These are phyloP conservation scores for Corynorhinus townsendii DNA, from an alignment of 2,113 vertebrate genomes.

Conservation along the genomic window DNA sequence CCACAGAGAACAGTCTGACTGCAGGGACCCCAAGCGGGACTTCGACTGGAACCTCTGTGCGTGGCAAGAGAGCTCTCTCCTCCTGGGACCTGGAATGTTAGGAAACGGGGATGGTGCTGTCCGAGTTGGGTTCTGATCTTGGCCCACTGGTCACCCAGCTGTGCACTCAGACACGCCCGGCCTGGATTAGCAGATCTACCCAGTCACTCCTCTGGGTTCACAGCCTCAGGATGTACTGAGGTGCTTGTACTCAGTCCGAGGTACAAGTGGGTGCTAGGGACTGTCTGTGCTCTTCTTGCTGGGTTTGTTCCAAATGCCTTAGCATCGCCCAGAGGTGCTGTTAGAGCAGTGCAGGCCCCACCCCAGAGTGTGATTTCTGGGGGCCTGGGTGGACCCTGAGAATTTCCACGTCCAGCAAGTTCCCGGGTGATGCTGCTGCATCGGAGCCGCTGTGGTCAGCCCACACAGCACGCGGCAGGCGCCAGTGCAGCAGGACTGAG, in stretches of 20 bases:
- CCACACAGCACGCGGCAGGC: fast-evolving
- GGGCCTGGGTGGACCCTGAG: not conserved
- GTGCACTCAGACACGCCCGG: fast-evolving
- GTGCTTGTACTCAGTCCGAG: not conserved
- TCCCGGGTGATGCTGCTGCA: not conserved
- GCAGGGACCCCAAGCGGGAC: fast-evolving
- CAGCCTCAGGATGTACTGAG: fast-evolving
- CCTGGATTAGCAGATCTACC: too few relatives aligned
- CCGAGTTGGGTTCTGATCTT: not conserved
- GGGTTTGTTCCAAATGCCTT: fast-evolving
- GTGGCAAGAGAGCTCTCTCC: not conserved
- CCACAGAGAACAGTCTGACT: not conserved
- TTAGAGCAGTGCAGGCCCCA: fast-evolving
- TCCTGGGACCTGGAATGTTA: too few relatives aligned
- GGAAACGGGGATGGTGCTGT: not conserved
- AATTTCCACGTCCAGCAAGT: not conserved
- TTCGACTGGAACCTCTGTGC: fast-evolving
- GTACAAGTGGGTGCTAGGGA: too few relatives aligned
- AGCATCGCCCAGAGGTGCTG: fast-evolving
- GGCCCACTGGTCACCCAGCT: too few relatives aligned
- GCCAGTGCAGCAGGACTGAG: too few relatives aligned
- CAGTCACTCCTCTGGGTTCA: not conserved
- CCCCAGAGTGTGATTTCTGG: too few relatives aligned
- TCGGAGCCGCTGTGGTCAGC: not conserved
- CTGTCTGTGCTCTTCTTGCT: too few relatives aligned